Evolutionary conservation across 2,113 vertebrate species (phyloP).

Genomic region (Pandion haliaetus): DNA sequence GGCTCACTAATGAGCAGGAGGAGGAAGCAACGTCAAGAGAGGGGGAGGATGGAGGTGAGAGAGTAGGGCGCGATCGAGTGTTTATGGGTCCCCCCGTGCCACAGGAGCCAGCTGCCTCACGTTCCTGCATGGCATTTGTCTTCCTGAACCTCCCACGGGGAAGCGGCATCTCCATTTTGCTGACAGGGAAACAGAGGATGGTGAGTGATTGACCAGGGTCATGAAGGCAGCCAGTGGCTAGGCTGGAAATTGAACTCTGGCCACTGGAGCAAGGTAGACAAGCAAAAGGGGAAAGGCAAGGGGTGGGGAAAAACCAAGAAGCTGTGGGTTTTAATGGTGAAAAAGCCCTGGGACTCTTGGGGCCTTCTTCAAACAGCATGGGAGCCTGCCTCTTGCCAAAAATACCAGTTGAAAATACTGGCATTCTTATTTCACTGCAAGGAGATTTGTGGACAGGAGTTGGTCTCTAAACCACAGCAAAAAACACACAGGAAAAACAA

Average conservation of each 20-base stretch:
- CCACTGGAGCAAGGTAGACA: neutral
- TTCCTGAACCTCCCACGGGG: neutral
- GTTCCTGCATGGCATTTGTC: neutral
- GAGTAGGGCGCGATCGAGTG: neutral
- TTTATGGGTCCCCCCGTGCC: neutral
- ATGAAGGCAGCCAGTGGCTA: neutral
- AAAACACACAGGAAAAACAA: neutral
- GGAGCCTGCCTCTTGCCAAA: neutral
- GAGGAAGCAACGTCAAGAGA: neutral
- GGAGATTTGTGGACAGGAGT: neutral
- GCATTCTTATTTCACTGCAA: neutral
- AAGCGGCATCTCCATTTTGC: neutral
- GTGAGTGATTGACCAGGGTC: neutral
- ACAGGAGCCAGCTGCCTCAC: neutral
- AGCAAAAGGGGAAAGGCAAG: neutral
- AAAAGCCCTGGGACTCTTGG: neutral
- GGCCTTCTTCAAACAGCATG: neutral
- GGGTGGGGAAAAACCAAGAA: neutral
- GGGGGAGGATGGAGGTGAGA: neutral
- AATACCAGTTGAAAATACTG: neutral
- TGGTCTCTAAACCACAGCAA: neutral
- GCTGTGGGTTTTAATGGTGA: neutral
- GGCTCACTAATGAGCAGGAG: neutral
- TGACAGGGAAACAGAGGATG: neutral
- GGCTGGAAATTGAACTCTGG: neutral